Percentiles rank a stretch among this genome's conserved stretches.
Conservation (phyloP, 2,797 vertebrate genomes). For the Lepus townsendii region DNA sequence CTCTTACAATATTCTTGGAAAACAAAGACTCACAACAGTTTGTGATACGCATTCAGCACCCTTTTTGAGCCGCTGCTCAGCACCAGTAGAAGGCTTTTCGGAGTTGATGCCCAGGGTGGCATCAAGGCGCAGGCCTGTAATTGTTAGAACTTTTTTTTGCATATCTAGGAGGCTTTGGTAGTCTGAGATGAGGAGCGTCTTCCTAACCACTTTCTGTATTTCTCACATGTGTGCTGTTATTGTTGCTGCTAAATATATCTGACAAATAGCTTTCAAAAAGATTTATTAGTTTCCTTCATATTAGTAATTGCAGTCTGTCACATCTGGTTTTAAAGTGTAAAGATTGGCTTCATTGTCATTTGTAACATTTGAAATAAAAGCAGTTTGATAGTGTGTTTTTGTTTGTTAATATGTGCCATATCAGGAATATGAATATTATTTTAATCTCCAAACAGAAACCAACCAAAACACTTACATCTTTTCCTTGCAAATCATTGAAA, state of each 20-base stretch:
- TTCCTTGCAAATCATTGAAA: constrained; percentile 92
- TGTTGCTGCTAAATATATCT: constrained; percentile 41
- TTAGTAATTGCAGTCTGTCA: not conserved
- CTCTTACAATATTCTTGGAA: constrained; percentile 9
- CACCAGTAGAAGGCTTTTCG: not conserved
- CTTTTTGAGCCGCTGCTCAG: constrained; percentile 30
- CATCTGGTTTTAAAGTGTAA: constrained; percentile 30
- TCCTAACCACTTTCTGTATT: constrained; percentile 40
- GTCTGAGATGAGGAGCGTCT: not conserved
- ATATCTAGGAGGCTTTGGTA: constrained; percentile 42
- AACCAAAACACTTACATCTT: constrained; percentile 91
- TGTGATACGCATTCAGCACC: not conserved
- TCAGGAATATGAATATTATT: constrained; percentile 62
- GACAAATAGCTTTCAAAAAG: constrained; percentile 38
- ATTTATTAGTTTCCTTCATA: not conserved
- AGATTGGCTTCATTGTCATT: constrained; percentile 38
- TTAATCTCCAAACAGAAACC: constrained; percentile 91
- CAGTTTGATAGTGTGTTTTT: constrained; percentile 16
- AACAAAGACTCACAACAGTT: not conserved
- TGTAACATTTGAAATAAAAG: constrained; percentile 51
- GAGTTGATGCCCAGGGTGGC: constrained; percentile 20
- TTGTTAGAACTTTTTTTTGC: constrained; percentile 17
- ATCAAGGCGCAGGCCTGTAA: not conserved
- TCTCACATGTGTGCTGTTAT: constrained; percentile 30
- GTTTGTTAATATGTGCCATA: constrained; percentile 39